phyloP scores from a whole-genome alignment of 2,797 vertebrate species.

The Xiphorhynchus erythropygius region DNA sequence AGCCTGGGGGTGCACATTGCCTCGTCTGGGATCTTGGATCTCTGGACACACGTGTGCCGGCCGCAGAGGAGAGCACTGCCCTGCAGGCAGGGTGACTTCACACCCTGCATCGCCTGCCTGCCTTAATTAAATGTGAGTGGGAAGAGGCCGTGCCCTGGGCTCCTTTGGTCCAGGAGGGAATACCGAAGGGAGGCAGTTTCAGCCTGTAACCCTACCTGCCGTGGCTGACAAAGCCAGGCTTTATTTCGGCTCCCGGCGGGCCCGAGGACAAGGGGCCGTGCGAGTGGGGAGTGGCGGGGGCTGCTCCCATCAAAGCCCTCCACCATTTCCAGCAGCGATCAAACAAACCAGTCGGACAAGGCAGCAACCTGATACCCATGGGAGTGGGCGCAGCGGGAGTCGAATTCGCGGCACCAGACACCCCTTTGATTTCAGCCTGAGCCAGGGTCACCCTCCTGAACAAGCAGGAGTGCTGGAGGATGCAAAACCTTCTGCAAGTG shows the following conservation, averaged over 20 bases:
- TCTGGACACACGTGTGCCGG: not conserved
- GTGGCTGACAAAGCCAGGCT: slow-evolving; percentile 37
- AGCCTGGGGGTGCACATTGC: fast-evolving
- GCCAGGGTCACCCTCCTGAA: slow-evolving; percentile 2
- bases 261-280: not conserved
- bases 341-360: slow-evolving; percentile 66
- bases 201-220: slow-evolving; percentile 63
- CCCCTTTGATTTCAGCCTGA: slow-evolving; percentile 44
- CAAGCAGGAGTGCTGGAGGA: not conserved
- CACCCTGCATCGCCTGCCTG: slow-evolving; percentile 37
- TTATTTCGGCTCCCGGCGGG: not conserved
- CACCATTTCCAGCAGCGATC: slow-evolving; percentile 39
- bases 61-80: not conserved
- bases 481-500: not conserved
- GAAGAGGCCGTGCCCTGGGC: slow-evolving; percentile 69
- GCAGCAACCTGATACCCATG: slow-evolving; percentile 64
- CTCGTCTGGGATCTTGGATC: fast-evolving
- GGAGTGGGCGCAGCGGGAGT: slow-evolving; percentile 36
- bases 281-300: not conserved
- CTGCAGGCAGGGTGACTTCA: slow-evolving; percentile 30
- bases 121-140: slow-evolving; percentile 62
- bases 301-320: slow-evolving; percentile 50
- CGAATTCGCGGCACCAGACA: slow-evolving; percentile 9
- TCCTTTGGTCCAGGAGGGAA: slow-evolving; percentile 24
- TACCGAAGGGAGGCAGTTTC: slow-evolving; percentile 20